phyloP scores from a whole-genome alignment of 2,888 invertebrate species.

The Desoria tigrina region DNA sequence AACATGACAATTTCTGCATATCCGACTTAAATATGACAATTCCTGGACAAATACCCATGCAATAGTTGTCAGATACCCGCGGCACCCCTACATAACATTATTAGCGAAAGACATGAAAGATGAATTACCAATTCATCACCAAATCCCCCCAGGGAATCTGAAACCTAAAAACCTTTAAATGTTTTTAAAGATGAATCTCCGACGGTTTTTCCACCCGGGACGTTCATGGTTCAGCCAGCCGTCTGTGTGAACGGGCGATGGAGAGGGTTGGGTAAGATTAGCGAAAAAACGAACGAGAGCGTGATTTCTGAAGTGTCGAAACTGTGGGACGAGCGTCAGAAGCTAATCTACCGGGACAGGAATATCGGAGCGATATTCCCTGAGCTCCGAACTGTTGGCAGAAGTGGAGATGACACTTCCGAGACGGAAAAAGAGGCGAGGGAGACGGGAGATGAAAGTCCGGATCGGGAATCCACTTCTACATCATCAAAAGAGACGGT shows the following conservation, averaged over 20 bases:
- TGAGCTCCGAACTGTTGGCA: constrained; percentile 25
- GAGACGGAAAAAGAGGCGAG: constrained; percentile 11
- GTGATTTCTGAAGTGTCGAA: constrained; percentile 42
- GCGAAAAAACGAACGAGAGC: constrained; percentile 26
- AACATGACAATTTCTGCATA: too few relatives aligned
- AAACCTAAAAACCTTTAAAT: too few relatives aligned
- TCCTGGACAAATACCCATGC: too few relatives aligned
- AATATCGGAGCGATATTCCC: constrained; percentile 37
- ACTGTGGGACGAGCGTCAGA: constrained; percentile 43
- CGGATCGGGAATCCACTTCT: constrained; percentile 13
- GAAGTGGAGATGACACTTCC: constrained; percentile 13
- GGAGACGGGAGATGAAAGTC: constrained; percentile 9
- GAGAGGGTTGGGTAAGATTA: constrained; percentile 44
- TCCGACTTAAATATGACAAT: too few relatives aligned
- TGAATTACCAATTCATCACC: too few relatives aligned
- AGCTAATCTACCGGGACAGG: constrained; percentile 42
- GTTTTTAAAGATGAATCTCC: too few relatives aligned
- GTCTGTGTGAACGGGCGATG: constrained; percentile 46
- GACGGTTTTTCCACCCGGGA: constrained; percentile 42
- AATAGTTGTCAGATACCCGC: too few relatives aligned
- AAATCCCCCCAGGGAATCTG: too few relatives aligned
- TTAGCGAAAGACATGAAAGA: too few relatives aligned
- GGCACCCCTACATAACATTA: too few relatives aligned
- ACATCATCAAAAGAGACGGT: not conserved
- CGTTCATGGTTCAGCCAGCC: constrained; percentile 51